A percentile compares a stretch with the other conserved stretches of the same genome.
Conservation (phyloP, 1,140 invertebrate species). For the Tenebrio molitor region DNA sequence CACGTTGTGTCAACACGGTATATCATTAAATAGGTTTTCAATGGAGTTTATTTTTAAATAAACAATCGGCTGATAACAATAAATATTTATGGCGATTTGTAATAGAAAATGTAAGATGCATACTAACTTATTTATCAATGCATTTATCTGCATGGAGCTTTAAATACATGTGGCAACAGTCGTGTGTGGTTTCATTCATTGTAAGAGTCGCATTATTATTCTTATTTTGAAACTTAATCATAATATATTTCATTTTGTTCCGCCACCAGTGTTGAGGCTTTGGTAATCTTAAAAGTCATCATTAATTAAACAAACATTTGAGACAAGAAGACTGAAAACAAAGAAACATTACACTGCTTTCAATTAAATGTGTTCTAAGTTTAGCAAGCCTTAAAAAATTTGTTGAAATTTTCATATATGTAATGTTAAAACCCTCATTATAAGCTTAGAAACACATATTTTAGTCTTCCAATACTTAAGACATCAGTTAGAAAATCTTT, state of each 20-base stretch:
- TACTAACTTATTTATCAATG: conserved; percentile 25
- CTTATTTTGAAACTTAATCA: conserved; percentile 1
- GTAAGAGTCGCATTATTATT: neutral
- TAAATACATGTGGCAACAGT: conserved; percentile 7
- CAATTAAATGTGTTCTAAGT: too few species aligned
- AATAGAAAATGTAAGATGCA: conserved; percentile 29
- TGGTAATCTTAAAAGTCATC: conserved; percentile 14
- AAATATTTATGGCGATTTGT: conserved; percentile 32
- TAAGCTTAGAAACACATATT: too few species aligned
- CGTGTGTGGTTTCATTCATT: conserved; percentile 29
- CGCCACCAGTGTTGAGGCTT: conserved; percentile 5
- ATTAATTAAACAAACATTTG: conserved; percentile 13
- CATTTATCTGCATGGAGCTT: conserved; percentile 6
- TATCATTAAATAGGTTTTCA: conserved; percentile 23
- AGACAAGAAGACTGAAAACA: too few species aligned
- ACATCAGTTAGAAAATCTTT: too few species aligned
- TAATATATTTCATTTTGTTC: neutral
- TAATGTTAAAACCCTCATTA: too few species aligned
- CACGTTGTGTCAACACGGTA: conserved; percentile 1
- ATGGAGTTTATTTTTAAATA: conserved; percentile 20
- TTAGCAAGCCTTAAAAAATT: too few species aligned
- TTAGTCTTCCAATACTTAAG: too few species aligned
- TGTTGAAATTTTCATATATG: too few species aligned
- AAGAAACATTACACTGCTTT: too few species aligned
- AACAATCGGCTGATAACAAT: conserved; percentile 31